Conservation (phyloP, 2,888 invertebrate species). For the Torymus auratus region DNA sequence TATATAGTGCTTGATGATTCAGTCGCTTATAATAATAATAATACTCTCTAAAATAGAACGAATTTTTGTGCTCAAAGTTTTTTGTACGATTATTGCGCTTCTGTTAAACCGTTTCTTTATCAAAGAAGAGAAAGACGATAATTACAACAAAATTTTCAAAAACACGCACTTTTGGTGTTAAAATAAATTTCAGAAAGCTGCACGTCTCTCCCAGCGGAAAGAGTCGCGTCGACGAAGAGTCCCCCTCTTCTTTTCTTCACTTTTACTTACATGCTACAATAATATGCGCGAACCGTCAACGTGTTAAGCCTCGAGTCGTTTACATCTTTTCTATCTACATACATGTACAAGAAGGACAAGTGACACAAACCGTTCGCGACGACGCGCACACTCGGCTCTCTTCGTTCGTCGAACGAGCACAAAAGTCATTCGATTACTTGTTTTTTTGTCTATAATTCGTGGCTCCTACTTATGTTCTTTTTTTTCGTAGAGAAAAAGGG, state of each 20-base stretch:
- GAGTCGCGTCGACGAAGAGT: neutral
- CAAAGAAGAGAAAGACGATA: constrained; percentile 14
- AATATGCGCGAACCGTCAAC: constrained; percentile 47
- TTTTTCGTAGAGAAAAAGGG: constrained; percentile 37
- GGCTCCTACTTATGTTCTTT: neutral
- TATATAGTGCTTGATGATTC: too few species aligned
- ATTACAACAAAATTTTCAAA: neutral
- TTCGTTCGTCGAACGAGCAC: neutral
- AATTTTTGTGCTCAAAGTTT: too few species aligned
- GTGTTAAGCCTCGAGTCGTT: constrained; percentile 49
- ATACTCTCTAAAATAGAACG: too few species aligned
- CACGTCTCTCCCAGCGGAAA: constrained; percentile 17
- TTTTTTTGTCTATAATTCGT: neutral
- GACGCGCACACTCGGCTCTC: constrained; percentile 18
- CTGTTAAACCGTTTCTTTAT: too few species aligned
- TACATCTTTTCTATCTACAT: constrained; percentile 57
- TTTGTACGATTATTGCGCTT: too few species aligned
- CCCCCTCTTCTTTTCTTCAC: neutral
- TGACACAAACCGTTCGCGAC: constrained; percentile 42
- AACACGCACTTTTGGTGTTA: constrained; percentile 7
- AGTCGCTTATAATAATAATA: too few species aligned
- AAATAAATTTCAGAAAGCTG: constrained; percentile 45
- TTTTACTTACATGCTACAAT: constrained; percentile 24
- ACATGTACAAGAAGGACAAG: constrained; percentile 57
- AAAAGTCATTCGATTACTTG: neutral